Conservation (phyloP, 2,888 invertebrate species). For the Loripinus fragilis region DNA sequence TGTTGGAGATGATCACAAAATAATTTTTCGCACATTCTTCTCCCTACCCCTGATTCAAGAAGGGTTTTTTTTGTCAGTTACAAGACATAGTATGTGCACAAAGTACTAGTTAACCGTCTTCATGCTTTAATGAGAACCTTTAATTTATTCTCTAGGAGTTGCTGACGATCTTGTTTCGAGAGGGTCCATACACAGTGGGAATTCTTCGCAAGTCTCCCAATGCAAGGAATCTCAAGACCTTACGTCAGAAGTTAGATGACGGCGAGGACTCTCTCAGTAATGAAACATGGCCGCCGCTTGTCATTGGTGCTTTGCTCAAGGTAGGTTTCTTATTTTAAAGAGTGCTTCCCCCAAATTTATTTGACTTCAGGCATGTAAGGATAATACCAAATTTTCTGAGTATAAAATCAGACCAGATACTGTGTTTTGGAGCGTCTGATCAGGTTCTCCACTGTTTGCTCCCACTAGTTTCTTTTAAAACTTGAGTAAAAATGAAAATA, state of each 20-base stretch:
- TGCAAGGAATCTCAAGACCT: slow-evolving; percentile 87
- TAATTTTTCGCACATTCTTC: too few relatives aligned
- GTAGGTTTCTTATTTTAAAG: slow-evolving; percentile 59
- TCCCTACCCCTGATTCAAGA: too few relatives aligned
- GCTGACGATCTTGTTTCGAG: slow-evolving; percentile 88
- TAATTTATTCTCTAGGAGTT: slow-evolving; percentile 85
- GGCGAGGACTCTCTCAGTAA: slow-evolving; percentile 85
- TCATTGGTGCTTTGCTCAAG: slow-evolving; percentile 90
- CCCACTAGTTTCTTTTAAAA: too few relatives aligned
- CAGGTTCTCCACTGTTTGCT: too few relatives aligned
- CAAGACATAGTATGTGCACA: too few relatives aligned
- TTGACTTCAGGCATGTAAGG: background rate
- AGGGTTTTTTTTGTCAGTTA: too few relatives aligned
- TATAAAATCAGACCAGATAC: too few relatives aligned
- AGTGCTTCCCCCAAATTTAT: too few relatives aligned
- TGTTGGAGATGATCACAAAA: too few relatives aligned
- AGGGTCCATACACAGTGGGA: slow-evolving; percentile 93
- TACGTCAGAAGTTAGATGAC: slow-evolving; percentile 90
- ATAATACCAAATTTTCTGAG: background rate
- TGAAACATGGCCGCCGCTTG: slow-evolving; percentile 84
- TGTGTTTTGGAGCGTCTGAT: too few relatives aligned
- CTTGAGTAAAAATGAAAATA: too few relatives aligned
- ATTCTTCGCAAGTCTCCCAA: slow-evolving; percentile 95
- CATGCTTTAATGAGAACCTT: too few relatives aligned
- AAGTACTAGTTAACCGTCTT: background rate